These are phyloP conservation scores for Drosophila lini DNA, from an alignment of 1,140 invertebrate species.

Conservation along the genomic window DNA sequence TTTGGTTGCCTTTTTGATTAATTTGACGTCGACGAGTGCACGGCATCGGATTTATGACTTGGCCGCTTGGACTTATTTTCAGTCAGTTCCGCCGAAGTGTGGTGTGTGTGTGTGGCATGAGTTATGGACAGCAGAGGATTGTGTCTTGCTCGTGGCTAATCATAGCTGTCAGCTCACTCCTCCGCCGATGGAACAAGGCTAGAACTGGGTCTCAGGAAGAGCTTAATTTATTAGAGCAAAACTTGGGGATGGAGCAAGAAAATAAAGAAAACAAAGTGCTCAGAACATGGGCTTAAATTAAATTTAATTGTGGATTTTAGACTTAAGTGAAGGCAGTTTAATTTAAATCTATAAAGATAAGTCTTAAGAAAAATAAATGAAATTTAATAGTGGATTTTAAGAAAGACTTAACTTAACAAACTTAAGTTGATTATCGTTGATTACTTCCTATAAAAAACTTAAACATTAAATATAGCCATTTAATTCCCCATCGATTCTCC, in stretches of 20 bases:
- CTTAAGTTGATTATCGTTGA: not conserved
- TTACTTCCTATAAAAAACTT: fast-evolving
- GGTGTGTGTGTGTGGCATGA: slow-evolving; percentile 49
- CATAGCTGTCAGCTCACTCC: slow-evolving; percentile 35
- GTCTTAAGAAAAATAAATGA: not conserved
- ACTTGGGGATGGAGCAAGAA: not conserved
- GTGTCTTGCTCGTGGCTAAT: slow-evolving; percentile 33
- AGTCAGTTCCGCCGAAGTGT: slow-evolving; percentile 36
- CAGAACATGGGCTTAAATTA: not conserved
- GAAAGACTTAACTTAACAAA: not conserved
- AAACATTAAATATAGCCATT: not conserved
- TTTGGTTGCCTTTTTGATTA: slow-evolving; percentile 72
- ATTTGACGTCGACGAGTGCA: slow-evolving; percentile 79
- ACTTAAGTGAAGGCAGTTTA: not conserved
- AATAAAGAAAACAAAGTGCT: not conserved
- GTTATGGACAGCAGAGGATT: slow-evolving; percentile 42
- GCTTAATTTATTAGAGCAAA: slow-evolving; percentile 16
- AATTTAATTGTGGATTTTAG: not conserved
- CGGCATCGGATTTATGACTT: slow-evolving; percentile 66
- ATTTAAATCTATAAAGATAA: not conserved
- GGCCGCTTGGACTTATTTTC: slow-evolving; percentile 30
- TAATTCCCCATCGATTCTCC: not conserved
- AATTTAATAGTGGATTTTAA: not conserved
- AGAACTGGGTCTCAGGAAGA: slow-evolving; percentile 11
- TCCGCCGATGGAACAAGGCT: slow-evolving; percentile 3